Conservation (phyloP, 2,113 vertebrate genomes). For the Erpornis zantholeuca region DNA sequence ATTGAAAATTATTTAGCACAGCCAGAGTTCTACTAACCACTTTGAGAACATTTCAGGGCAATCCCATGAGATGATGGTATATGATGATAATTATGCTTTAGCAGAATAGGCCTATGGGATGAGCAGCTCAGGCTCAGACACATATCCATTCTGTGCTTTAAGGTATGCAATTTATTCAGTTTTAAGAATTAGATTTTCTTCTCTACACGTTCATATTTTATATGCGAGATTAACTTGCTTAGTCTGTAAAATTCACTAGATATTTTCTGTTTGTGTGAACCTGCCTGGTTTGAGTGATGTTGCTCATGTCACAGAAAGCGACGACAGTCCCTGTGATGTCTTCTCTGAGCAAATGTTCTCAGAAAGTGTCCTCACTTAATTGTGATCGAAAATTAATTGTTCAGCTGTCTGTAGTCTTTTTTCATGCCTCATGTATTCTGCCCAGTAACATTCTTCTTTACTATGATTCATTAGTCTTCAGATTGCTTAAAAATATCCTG, state of each 20-base stretch:
- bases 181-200: not conserved
- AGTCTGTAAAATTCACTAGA: not conserved
- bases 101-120: not conserved
- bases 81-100: not conserved
- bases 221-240: not conserved
- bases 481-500: constrained; percentile 55
- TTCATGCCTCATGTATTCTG: constrained; percentile 23
- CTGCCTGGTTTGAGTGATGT: not conserved
- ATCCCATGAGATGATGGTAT: not conserved
- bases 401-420: not conserved
- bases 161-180: not conserved
- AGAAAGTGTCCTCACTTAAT: constrained; percentile 5
- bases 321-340: not conserved
- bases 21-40: not conserved
- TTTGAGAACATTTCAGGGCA: not conserved
- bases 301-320: not conserved
- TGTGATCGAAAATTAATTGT: constrained; percentile 21
- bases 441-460: constrained; percentile 34
- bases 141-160: not conserved
- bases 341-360: not conserved
- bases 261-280: not conserved
- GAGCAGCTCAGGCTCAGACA: not conserved
- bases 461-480: constrained; percentile 44
- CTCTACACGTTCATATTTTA: not conserved
- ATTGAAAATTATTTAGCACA: not conserved